A percentile compares a stretch with the other conserved stretches of the same genome.
Evolutionary conservation across 2,113 vertebrate genomes (phyloP).

Genomic region (Zosterops hypoxanthus): DNA sequence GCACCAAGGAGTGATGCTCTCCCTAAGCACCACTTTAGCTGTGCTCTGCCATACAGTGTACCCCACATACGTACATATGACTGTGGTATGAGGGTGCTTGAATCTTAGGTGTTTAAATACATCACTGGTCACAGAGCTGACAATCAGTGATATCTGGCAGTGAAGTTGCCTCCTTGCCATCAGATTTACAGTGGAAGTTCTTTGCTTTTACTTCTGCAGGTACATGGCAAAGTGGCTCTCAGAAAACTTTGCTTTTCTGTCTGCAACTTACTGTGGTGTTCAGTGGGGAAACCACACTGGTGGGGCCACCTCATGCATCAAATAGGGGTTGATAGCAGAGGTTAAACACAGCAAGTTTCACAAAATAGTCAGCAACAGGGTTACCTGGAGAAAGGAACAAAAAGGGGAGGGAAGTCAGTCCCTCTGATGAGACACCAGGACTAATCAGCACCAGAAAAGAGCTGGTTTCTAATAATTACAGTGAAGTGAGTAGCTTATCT

Average conservation of each 20-base stretch:
- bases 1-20: not conserved
- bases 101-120: not conserved
- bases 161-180: not conserved
- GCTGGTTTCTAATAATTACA: not conserved
- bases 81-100: accelerated
- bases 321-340: not conserved
- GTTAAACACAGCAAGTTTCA: not conserved
- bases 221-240: not conserved
- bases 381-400: not conserved
- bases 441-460: not conserved
- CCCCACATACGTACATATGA: accelerated
- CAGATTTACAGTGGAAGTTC: not conserved
- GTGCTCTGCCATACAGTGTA: accelerated
- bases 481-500: not conserved
- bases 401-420: not conserved
- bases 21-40: not conserved
- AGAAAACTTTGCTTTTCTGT: not conserved
- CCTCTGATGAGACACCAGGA: not conserved
- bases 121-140: not conserved
- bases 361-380: not conserved
- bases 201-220: not conserved
- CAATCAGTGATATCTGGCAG: not conserved
- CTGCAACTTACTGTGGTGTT: not conserved
- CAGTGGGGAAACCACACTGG: not conserved
- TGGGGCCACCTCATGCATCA: not conserved